Percentiles rank a stretch among this genome's conserved stretches.
phyloP scores from a whole-genome alignment of 2,888 invertebrate genomes.

The Rotaria sp. region DNA sequence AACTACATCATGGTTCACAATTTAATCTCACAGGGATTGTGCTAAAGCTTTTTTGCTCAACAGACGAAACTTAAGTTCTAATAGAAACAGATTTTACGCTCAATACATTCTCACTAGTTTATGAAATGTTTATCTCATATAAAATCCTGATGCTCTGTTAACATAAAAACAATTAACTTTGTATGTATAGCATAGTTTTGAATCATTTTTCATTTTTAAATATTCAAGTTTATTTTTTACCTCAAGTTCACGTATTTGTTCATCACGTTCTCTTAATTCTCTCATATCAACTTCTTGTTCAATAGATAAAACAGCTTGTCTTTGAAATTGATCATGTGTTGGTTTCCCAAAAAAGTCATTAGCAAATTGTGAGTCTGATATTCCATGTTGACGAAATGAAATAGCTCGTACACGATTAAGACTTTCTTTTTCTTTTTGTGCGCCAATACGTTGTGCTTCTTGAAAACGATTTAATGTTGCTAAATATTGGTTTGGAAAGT shows the following conservation, averaged over 20 bases:
- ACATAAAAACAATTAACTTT: too few relatives aligned
- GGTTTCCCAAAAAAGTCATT: neutral
- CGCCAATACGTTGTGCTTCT: conserved; percentile 20
- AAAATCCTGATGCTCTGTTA: too few relatives aligned
- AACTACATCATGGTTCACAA: too few relatives aligned
- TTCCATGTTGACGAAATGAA: neutral
- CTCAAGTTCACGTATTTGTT: conserved; percentile 80
- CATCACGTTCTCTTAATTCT: conserved; percentile 78
- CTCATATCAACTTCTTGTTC: conserved; percentile 78
- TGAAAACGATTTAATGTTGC: conserved; percentile 13
- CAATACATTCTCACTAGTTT: too few relatives aligned
- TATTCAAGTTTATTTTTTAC: conserved; percentile 57
- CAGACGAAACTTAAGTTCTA: too few relatives aligned
- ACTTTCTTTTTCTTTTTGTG: conserved; percentile 30
- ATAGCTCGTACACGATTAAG: neutral
- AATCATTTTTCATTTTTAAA: too few relatives aligned
- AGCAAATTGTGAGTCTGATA: neutral
- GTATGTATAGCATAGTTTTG: too few relatives aligned
- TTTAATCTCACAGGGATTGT: too few relatives aligned
- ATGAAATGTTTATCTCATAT: too few relatives aligned
- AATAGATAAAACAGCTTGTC: conserved; percentile 64
- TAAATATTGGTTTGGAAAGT: conserved; percentile 13
- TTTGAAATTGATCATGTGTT: conserved; percentile 50
- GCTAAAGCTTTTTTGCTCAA: too few relatives aligned
- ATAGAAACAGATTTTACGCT: too few relatives aligned